Conservation (phyloP, 1,140 invertebrate genomes). For the Metopolophium dirhodum region DNA sequence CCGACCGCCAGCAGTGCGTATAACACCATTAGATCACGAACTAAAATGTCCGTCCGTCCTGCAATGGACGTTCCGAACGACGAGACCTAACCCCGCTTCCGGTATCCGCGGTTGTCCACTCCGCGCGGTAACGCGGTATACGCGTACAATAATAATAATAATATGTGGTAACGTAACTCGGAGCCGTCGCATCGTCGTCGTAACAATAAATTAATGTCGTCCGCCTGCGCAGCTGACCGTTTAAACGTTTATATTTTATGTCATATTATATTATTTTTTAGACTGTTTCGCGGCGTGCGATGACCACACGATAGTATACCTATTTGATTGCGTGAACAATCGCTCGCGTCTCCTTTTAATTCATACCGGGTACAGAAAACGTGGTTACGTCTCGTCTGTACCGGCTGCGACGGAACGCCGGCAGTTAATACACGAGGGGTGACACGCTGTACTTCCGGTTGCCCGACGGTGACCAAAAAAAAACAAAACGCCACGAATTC, state of each 20-base stretch:
- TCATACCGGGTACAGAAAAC: neutral
- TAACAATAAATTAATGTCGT: neutral
- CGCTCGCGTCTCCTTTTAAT: too few species aligned
- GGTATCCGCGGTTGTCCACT: neutral
- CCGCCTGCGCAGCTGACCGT: neutral
- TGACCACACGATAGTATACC: neutral
- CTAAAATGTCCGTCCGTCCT: neutral
- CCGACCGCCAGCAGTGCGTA: neutral
- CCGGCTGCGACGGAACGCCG: too few species aligned
- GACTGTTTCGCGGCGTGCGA: neutral
- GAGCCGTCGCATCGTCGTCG: neutral
- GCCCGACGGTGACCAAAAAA: too few species aligned
- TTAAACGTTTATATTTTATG: neutral
- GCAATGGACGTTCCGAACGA: neutral
- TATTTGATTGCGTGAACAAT: too few species aligned
- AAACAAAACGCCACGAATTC: too few species aligned
- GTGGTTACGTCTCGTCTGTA: neutral
- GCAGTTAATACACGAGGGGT: too few species aligned
- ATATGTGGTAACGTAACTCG: neutral
- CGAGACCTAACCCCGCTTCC: neutral
- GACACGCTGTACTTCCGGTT: neutral
- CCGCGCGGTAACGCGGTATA: neutral
- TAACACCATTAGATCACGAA: neutral
- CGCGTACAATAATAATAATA: neutral
- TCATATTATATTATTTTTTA: neutral